Percentiles rank a stretch among this genome's conserved stretches.
phyloP scores from a whole-genome alignment of 2,797 vertebrate genomes.

The Danionella dracula region DNA sequence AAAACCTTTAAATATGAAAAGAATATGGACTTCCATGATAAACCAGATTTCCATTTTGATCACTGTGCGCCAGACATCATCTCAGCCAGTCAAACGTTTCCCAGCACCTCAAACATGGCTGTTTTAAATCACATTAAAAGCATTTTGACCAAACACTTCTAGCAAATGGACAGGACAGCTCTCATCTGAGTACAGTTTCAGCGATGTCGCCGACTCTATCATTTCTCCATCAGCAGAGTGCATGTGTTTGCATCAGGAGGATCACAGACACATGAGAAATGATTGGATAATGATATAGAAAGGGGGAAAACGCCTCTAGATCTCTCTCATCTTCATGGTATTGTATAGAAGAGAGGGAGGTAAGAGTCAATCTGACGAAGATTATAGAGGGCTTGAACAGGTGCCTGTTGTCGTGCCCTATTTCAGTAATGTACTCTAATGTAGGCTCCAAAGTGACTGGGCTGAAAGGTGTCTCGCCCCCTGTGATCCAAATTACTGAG shows the following conservation, averaged over 20 bases:
- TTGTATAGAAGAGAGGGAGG: constrained; percentile 31
- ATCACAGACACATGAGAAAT: constrained; percentile 43
- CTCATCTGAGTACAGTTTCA: constrained; percentile 29
- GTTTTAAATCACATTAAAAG: constrained; percentile 17
- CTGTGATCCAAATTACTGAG: constrained; percentile 31
- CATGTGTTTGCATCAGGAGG: constrained; percentile 27
- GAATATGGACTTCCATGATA: too few species aligned
- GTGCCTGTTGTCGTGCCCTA: constrained; percentile 36
- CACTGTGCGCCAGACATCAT: too few species aligned
- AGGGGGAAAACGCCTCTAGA: constrained; percentile 28
- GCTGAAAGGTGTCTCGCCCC: constrained; percentile 29
- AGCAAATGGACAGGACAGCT: constrained; percentile 27
- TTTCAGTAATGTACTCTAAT: constrained; percentile 43
- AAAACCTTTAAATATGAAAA: too few species aligned
- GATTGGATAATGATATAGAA: constrained; percentile 40
- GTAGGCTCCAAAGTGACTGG: constrained; percentile 30
- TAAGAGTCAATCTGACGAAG: constrained; percentile 45
- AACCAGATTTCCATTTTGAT: too few species aligned
- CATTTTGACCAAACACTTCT: constrained; percentile 23
- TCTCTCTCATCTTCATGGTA: constrained; percentile 39
- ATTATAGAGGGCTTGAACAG: constrained; percentile 45
- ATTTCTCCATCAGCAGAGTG: constrained; percentile 18
- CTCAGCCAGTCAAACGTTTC: neutral
- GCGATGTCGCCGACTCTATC: constrained; percentile 9
- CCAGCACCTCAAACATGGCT: neutral